Percentiles rank a stretch among this genome's conserved stretches.
Evolutionary conservation across 2,113 vertebrate genomes (phyloP).

Genomic region (Cepphus grylle): DNA sequence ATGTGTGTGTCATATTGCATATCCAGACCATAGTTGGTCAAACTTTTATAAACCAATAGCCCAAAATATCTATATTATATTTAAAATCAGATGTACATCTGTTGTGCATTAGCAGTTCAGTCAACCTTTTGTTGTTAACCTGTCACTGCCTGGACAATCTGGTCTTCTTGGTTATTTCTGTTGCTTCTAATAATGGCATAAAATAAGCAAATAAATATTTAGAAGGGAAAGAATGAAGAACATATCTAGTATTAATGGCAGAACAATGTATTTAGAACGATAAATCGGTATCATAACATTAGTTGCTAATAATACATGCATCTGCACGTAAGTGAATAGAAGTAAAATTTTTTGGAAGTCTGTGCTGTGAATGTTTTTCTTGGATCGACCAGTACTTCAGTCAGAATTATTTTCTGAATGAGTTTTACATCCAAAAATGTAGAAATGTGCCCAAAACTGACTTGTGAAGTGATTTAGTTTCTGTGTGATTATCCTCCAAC

Average conservation of each 20-base stretch:
- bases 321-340: background rate
- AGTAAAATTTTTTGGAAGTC: background rate
- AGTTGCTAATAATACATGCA: background rate
- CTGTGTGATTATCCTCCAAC: slow-evolving; percentile 39
- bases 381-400: background rate
- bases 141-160: background rate
- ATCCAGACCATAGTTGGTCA: background rate
- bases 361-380: slow-evolving; percentile 25
- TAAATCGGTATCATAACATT: background rate
- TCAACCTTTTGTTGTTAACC: background rate
- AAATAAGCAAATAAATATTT: background rate
- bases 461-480: slow-evolving; percentile 41
- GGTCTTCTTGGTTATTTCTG: background rate
- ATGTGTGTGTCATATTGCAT: background rate
- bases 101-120: background rate
- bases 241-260: background rate
- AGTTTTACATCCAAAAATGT: slow-evolving; percentile 52
- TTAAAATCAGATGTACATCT: background rate
- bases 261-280: background rate
- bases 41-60: background rate
- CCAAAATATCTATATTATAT: background rate
- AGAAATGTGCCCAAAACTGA: slow-evolving; percentile 31
- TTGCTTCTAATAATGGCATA: background rate
- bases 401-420: slow-evolving; percentile 56
- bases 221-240: background rate